Base-by-base conservation (phyloP, 2,113 vertebrate genomes). In the Eleginops maclovinus region DNA sequence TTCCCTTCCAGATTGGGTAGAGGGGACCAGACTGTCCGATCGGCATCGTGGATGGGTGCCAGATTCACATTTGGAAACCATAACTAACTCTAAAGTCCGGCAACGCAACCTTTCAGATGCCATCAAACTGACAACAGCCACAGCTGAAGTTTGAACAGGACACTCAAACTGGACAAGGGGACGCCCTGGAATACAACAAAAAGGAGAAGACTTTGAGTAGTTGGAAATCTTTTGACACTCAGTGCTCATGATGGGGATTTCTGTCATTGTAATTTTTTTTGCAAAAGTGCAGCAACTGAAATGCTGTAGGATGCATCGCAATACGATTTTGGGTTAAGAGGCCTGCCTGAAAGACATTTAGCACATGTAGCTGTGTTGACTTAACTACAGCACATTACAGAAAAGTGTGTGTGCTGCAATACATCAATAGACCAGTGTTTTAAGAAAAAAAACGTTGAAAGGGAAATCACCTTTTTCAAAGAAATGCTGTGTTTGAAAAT, bases 41-140 rank as follows among this genome's bases (percentile, higher is more conserved):
- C 90, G 96, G 5, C 96, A 98, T 50, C 94, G 89, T 71, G 98
- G 98, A 60, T 99, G 98, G 98, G 95, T 96, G 28, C 97, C 96
- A 0, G 36, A 92, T 0, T 93, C 95, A 9, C 94, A 99, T 0
- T 95, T 99, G 87, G 96, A 98, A 64, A 88, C 86, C 53, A 99
- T 99, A 88, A 94, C 76, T 81, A 98, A 95, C 86, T 87, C 92
- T 22, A 94, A 95, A 0, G 94, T 95, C 0, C 93, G 95, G 10
- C 91, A 95, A 43, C 95, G 94, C 75, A 99, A 99, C 88, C 93
- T 99, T 72, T 94, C 94, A 71, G 98, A 99, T 70, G 96, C 96
- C 1, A 95, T 97, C 8, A 96, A 96, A 75, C 95, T 99, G 36
- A 97, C 96, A 66, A 95, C 94, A 2, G 97, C 97, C 47, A 95